Conservation (phyloP, 2,113 vertebrate genomes). For the Hyla sarda region DNA sequence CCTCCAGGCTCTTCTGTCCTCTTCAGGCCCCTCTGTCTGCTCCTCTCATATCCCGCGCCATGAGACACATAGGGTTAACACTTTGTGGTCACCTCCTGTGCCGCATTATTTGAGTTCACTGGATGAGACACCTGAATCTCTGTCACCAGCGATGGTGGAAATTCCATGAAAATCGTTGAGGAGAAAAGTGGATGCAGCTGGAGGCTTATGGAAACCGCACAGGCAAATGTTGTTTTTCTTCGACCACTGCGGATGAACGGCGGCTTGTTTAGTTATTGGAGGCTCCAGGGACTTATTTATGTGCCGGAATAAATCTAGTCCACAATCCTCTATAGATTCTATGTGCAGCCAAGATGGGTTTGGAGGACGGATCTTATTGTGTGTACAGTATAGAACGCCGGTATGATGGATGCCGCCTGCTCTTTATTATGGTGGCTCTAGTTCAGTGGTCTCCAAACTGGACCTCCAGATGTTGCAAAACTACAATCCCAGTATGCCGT, state of each 20-base stretch:
- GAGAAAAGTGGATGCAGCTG: neutral
- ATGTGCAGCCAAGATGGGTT: neutral
- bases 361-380: neutral
- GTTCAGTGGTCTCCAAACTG: no score
- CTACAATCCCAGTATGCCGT: no score
- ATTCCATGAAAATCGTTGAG: neutral
- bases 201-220: neutral
- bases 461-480: no score
- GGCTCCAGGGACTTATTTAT: neutral
- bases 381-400: neutral
- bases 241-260: neutral
- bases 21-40: no score
- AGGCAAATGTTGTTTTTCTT: neutral
- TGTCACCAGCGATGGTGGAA: no score
- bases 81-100: no score
- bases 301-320: neutral
- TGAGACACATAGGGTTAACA: no score
- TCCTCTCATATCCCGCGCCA: no score
- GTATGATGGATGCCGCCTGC: neutral
- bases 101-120: no score
- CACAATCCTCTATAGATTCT: neutral
- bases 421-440: neutral
- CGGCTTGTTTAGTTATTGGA: neutral
- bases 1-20: no score
- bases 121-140: no score